These are phyloP conservation scores for Apis cerana DNA, from an alignment of 1,140 invertebrate species.

Conservation along the genomic window DNA sequence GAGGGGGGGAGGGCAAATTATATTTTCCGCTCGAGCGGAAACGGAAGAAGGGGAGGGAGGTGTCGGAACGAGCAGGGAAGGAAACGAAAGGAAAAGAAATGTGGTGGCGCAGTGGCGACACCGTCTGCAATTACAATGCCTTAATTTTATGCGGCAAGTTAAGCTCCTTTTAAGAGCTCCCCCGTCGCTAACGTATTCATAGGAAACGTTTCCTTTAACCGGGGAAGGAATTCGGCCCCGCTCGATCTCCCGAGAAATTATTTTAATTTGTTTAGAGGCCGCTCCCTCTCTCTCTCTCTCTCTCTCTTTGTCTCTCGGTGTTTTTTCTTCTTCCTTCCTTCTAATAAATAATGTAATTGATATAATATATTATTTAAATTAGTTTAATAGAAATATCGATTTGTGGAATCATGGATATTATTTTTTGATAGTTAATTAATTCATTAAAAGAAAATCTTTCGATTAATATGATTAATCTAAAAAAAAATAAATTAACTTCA, in stretches of 20 bases:
- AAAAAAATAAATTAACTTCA: too few species aligned
- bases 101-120: constrained; percentile 67
- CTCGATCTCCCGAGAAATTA: constrained; percentile 54
- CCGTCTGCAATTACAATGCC: constrained; percentile 76
- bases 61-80: background rate
- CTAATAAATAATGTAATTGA: too few species aligned
- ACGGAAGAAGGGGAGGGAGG: constrained; percentile 25
- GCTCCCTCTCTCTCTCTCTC: constrained; percentile 24
- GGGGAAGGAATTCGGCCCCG: background rate
- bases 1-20: constrained; percentile 61
- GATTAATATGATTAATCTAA: too few species aligned
- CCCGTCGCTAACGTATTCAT: constrained; percentile 56
- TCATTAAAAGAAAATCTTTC: too few species aligned
- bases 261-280: constrained; percentile 69
- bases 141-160: constrained; percentile 81
- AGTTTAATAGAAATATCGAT: too few species aligned
- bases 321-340: constrained; percentile 10
- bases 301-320: constrained; percentile 22
- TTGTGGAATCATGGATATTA: too few species aligned
- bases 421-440: too few species aligned
- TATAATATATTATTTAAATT: too few species aligned
- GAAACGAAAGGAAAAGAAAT: constrained; percentile 29
- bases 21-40: constrained; percentile 64
- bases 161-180: constrained; percentile 77
- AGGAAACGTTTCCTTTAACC: constrained; percentile 48